phyloP scores from a whole-genome alignment of 2,797 vertebrate species.

The Ceyx erithaca region DNA sequence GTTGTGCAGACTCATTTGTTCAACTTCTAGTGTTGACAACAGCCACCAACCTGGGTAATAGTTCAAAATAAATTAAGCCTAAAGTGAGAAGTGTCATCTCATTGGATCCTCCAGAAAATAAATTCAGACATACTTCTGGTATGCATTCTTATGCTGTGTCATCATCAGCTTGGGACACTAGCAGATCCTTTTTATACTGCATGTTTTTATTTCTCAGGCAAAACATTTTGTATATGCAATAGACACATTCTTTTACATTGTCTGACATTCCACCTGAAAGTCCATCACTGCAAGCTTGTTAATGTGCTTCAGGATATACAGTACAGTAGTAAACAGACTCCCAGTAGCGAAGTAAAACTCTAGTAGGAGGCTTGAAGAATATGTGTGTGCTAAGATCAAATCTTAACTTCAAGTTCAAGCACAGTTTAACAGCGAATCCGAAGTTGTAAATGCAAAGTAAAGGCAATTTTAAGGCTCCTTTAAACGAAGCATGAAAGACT shows the following conservation, averaged over 20 bases:
- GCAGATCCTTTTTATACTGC: neutral
- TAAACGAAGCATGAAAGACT: conserved; percentile 81
- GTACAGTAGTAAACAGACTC: conserved; percentile 67
- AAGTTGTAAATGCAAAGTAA: conserved; percentile 83
- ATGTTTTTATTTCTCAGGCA: conserved; percentile 20
- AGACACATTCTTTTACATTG: conserved; percentile 59
- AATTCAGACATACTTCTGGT: conserved; percentile 6
- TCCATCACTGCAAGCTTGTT: conserved; percentile 64
- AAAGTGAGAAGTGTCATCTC: conserved; percentile 24
- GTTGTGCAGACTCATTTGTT: neutral
- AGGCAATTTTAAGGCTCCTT: conserved; percentile 77
- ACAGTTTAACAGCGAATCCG: conserved; percentile 78
- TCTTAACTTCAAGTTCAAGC: conserved; percentile 79
- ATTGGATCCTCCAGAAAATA: conserved; percentile 4
- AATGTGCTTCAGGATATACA: conserved; percentile 65
- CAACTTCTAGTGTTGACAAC: conserved; percentile 18
- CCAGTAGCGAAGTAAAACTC: conserved; percentile 75
- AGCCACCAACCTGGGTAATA: conserved; percentile 12
- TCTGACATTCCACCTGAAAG: conserved; percentile 70
- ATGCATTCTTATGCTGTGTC: conserved; percentile 5
- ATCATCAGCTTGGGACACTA: conserved; percentile 4
- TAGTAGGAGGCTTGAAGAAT: conserved; percentile 61
- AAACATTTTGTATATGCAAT: neutral
- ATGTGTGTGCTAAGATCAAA: conserved; percentile 67
- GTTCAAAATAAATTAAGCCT: conserved; percentile 43